phyloP scores from a whole-genome alignment of 2,888 invertebrate species.

The Euphydryas editha region DNA sequence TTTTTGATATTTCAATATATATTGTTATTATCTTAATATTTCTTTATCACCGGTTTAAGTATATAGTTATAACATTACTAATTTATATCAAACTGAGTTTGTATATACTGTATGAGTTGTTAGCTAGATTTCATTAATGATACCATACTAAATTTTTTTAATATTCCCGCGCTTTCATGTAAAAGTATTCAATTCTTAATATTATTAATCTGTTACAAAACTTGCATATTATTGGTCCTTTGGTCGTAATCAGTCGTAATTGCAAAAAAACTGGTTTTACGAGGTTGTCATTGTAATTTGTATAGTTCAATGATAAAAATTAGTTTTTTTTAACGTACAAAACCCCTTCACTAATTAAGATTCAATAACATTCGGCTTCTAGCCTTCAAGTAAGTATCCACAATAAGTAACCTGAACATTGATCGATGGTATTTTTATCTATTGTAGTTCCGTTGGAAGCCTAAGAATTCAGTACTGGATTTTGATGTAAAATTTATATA shows the following conservation, averaged over 20 bases:
- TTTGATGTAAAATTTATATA: neutral
- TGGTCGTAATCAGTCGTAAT: neutral
- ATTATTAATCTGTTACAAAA: neutral
- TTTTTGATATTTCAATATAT: too few species aligned
- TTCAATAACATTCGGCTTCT: conserved; percentile 40
- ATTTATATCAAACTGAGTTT: too few species aligned
- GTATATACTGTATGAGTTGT: too few species aligned
- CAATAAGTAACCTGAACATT: neutral
- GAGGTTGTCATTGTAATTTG: conserved; percentile 15
- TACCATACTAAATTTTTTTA: too few species aligned
- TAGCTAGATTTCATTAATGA: too few species aligned
- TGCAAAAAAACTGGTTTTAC: neutral
- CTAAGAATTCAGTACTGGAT: too few species aligned
- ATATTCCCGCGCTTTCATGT: too few species aligned
- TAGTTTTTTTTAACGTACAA: conserved; percentile 10
- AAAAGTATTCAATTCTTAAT: conserved; percentile 4
- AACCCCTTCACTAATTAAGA: conserved; percentile 18
- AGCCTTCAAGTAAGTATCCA: conserved; percentile 46
- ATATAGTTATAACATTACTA: too few species aligned
- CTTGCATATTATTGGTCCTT: neutral
- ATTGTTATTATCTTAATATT: too few species aligned
- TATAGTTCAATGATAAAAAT: conserved; percentile 1
- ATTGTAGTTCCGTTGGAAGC: conserved; percentile 6
- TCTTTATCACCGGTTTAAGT: too few species aligned
- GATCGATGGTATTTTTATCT: neutral